Percentiles rank a stretch among this genome's conserved stretches.
These are phyloP conservation scores for Rhinella marina DNA, from an alignment of 2,797 vertebrate species.

Conservation along the genomic window DNA sequence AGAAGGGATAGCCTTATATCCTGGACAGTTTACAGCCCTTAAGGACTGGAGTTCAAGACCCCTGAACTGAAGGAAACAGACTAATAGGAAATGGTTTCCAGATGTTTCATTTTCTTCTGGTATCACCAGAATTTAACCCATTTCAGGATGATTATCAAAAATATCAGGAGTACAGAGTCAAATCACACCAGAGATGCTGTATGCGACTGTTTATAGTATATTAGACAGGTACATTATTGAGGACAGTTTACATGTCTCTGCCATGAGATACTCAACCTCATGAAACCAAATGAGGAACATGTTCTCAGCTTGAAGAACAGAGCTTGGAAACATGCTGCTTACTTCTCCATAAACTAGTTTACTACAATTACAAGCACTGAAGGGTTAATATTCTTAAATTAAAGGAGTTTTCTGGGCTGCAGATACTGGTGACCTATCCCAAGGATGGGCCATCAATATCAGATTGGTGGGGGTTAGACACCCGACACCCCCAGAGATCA, in stretches of 20 bases:
- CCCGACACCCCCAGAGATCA: too few relatives aligned
- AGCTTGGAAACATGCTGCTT: background rate
- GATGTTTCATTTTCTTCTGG: slow-evolving; percentile 28
- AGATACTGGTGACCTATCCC: too few relatives aligned
- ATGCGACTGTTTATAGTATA: background rate
- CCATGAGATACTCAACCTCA: background rate
- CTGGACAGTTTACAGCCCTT: slow-evolving; percentile 47
- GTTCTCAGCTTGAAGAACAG: background rate
- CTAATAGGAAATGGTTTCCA: slow-evolving; percentile 47
- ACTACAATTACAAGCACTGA: too few relatives aligned
- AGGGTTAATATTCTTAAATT: too few relatives aligned
- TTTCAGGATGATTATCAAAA: background rate
- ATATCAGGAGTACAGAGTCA: background rate
- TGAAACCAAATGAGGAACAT: background rate
- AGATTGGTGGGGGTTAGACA: too few relatives aligned
- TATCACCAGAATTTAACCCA: slow-evolving; percentile 41
- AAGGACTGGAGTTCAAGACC: slow-evolving; percentile 51
- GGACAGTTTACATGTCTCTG: background rate
- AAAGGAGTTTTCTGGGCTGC: too few relatives aligned
- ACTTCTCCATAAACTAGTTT: background rate
- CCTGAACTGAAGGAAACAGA: slow-evolving; percentile 49
- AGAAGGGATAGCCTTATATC: slow-evolving; percentile 43
- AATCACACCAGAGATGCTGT: background rate
- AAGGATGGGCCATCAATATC: too few relatives aligned
- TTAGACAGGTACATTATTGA: background rate